Conservation (phyloP, 2,888 invertebrate species). For the Drosophila melanocephala region DNA sequence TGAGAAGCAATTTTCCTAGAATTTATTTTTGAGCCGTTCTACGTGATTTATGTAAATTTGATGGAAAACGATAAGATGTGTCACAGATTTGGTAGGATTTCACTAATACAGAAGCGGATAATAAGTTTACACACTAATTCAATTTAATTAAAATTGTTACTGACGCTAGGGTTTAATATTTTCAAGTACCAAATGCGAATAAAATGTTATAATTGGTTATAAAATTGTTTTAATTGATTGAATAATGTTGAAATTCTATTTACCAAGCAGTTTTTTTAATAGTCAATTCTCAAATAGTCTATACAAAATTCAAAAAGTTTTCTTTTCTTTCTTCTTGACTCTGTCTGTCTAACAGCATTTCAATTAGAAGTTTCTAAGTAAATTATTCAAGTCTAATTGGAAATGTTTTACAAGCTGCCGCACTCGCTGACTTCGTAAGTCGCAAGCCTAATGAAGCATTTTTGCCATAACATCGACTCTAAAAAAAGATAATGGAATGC, state of each 20-base stretch:
- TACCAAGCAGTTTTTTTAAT: background rate
- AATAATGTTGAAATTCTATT: background rate
- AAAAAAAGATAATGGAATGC: background rate
- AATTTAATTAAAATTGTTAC: background rate
- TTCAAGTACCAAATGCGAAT: background rate
- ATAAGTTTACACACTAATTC: background rate
- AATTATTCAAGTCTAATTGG: constrained; percentile 54
- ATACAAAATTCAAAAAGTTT: constrained; percentile 1
- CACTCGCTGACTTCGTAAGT: constrained; percentile 7
- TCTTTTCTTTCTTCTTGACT: background rate
- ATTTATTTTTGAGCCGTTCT: constrained; percentile 6
- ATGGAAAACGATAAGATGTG: constrained; percentile 39
- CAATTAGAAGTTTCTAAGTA: constrained; percentile 63
- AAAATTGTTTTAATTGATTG: background rate
- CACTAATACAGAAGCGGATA: background rate
- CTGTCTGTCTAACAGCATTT: constrained; percentile 44
- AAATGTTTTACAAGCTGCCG: constrained; percentile 28
- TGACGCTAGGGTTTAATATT: background rate
- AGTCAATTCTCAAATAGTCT: background rate
- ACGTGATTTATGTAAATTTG: constrained; percentile 14
- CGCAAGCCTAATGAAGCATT: constrained; percentile 26
- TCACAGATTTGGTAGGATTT: background rate
- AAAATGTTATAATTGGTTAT: background rate
- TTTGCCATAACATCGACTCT: background rate
- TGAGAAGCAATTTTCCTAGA: constrained; percentile 1